phyloP scores from a whole-genome alignment of 2,888 invertebrate species.

The Marronus borbonicus region DNA sequence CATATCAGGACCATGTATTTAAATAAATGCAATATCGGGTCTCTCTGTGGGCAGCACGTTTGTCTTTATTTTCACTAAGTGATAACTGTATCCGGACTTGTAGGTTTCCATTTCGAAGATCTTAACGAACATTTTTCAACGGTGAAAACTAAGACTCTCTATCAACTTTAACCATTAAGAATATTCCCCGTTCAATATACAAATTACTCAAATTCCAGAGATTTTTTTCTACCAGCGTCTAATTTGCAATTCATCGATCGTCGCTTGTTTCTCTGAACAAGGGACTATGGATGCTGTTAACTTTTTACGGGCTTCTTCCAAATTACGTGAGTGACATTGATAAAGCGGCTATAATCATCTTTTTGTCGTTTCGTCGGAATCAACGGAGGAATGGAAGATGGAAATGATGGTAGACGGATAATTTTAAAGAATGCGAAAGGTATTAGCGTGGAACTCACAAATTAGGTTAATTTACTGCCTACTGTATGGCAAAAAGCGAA shows the following conservation, averaged over 20 bases:
- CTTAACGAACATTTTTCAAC: too few relatives aligned
- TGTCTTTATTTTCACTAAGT: too few relatives aligned
- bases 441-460: not conserved
- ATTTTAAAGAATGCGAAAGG: constrained; percentile 1
- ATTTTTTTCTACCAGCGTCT: not conserved
- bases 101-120: too few relatives aligned
- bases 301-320: constrained; percentile 7
- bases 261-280: constrained; percentile 1
- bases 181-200: not conserved
- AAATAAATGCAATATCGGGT: too few relatives aligned
- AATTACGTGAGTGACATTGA: constrained; percentile 19
- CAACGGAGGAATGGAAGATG: not conserved
- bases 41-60: too few relatives aligned
- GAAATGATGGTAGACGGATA: not conserved
- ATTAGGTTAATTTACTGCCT: not conserved
- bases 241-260: constrained; percentile 25
- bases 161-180: too few relatives aligned
- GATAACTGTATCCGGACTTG: too few relatives aligned
- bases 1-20: too few relatives aligned
- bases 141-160: too few relatives aligned
- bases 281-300: not conserved
- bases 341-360: constrained; percentile 13
- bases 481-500: too few relatives aligned
- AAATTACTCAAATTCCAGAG: not conserved
- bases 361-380: not conserved